phyloP scores from a whole-genome alignment of 2,113 vertebrate genomes.

The Dipodomys ordii region DNA sequence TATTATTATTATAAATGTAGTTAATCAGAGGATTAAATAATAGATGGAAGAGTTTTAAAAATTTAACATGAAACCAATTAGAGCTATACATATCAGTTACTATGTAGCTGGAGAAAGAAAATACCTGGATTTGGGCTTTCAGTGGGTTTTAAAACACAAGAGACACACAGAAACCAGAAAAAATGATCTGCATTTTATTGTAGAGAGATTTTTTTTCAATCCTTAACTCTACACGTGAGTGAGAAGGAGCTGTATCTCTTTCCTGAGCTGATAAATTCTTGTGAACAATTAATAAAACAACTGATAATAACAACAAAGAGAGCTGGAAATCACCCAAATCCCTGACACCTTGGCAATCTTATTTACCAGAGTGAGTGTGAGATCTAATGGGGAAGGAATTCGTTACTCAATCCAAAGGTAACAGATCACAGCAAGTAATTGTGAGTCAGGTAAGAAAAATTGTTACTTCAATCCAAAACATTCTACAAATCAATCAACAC shows the following conservation, averaged over 20 bases:
- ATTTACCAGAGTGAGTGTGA: slow-evolving; percentile 67
- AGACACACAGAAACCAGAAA: not conserved
- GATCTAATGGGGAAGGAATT: slow-evolving; percentile 76
- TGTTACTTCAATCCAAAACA: slow-evolving; percentile 86
- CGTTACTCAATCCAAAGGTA: slow-evolving; percentile 75
- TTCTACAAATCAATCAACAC: slow-evolving; percentile 83
- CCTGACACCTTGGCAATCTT: slow-evolving; percentile 67
- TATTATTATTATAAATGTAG: not conserved
- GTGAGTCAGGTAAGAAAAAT: slow-evolving; percentile 77
- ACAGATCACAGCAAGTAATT: slow-evolving; percentile 61
- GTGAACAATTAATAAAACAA: slow-evolving; percentile 59
- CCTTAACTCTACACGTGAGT: no score
- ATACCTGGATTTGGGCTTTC: not conserved
- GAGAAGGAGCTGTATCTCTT: not conserved
- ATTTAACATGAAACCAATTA: slow-evolving; percentile 5
- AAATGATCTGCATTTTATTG: slow-evolving; percentile 8
- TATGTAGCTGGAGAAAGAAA: not conserved
- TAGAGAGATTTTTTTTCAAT: no score
- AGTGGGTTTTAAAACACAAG: slow-evolving; percentile 12
- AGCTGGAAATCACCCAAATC: slow-evolving; percentile 25
- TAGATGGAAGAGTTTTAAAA: not conserved
- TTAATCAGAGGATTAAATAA: slow-evolving; percentile 33
- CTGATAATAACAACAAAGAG: not conserved
- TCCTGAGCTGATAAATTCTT: not conserved
- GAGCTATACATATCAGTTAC: not conserved